Conservation (phyloP, 2,113 vertebrate genomes). For the Toxostoma redivivum region DNA sequence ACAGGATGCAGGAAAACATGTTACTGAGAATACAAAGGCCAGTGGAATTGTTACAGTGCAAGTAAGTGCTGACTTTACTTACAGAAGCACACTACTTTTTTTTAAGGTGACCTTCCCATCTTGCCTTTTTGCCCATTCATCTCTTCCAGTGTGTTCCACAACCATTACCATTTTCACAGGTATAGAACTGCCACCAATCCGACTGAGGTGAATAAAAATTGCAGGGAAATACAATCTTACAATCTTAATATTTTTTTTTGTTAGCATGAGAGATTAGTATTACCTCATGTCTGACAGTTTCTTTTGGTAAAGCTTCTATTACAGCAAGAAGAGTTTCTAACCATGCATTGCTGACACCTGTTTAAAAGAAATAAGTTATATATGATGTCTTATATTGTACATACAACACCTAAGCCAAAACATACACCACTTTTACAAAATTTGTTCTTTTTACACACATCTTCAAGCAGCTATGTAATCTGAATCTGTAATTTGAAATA, state of each 20-base stretch:
- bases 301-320: slow-evolving; percentile 89
- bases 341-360: slow-evolving; percentile 93
- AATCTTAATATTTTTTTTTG: background rate
- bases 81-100: background rate
- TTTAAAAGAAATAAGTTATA: slow-evolving; percentile 9
- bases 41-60: background rate
- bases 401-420: background rate
- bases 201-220: background rate
- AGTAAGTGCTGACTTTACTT: background rate
- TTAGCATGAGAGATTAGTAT: background rate
- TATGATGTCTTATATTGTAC: background rate
- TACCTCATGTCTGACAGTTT: slow-evolving; percentile 92
- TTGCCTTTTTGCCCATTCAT: accelerated
- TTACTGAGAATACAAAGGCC: background rate
- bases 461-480: background rate
- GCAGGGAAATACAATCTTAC: background rate
- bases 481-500: background rate
- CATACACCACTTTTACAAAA: background rate
- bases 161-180: background rate
- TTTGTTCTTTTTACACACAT: background rate
- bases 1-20: background rate
- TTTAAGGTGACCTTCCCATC: background rate
- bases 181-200: background rate
- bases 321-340: slow-evolving; percentile 90
- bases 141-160: background rate